These are phyloP conservation scores for Loxodonta africana DNA, from an alignment of 2,113 vertebrate species.

Conservation along the genomic window DNA sequence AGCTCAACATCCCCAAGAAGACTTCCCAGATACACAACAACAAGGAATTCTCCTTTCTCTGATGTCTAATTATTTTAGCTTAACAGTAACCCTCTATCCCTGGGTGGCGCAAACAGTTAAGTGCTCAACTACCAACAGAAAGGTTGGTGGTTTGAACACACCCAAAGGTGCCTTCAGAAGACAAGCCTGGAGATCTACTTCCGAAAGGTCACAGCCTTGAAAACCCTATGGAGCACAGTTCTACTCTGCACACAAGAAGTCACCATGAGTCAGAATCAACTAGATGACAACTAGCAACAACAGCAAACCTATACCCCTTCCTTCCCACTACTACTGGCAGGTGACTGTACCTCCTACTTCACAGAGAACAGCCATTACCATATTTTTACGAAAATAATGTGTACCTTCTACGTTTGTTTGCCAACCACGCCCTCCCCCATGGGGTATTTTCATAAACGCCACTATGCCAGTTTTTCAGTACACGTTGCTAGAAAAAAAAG, in stretches of 20 bases:
- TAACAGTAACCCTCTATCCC: no score
- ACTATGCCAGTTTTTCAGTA: no score
- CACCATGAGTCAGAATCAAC: not conserved
- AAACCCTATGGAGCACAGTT: not conserved
- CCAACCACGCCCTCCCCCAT: no score
- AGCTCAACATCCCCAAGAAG: not conserved
- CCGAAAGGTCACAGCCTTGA: not conserved
- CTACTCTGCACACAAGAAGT: no score
- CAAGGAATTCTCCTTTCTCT: constrained; percentile 29
- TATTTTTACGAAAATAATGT: no score
- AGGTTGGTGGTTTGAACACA: not conserved
- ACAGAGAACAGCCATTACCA: not conserved
- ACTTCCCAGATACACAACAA: not conserved
- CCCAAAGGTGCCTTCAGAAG: not conserved
- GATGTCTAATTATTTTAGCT: not conserved
- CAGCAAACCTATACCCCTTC: not conserved
- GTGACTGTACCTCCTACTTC: not conserved
- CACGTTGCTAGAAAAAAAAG: no score
- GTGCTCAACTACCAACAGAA: not conserved
- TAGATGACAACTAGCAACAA: not conserved
- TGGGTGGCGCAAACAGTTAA: not conserved
- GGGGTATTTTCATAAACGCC: no score
- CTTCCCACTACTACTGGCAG: not conserved
- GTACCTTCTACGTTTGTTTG: no score
- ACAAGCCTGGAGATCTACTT: not conserved